Evolutionary conservation across 2,888 invertebrate genomes (phyloP), one percentile per base, ranked within the genome.

Genomic region (Agriopis leucophaearia): DNA sequence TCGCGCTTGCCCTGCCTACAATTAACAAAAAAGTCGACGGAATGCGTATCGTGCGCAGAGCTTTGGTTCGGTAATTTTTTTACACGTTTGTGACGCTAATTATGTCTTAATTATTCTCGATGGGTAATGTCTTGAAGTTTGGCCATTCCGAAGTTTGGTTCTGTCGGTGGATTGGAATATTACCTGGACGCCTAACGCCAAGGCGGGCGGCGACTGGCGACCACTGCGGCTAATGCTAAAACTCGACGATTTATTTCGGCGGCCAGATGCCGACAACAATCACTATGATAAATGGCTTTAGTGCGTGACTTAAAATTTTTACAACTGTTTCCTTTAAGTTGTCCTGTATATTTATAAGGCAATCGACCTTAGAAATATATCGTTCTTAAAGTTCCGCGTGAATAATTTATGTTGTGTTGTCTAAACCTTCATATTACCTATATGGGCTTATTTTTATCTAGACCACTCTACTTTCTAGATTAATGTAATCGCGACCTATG

Each of bases 191-290:
- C 81, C 69, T 73, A 40, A 47, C 16, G 42, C 48, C 15, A 48
- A 59, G 9, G 48, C 50, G 27, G 27, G 48, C 18, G 48, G 18
- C 10, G 35, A 12, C 12, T 15, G n/a, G 58, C 59, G 50, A 55
- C 63, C 59, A 59, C 60, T 63, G 63, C 42, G 76, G 81, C 79
- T 88, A 88, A 89, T 87, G 88, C 84, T 84, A 82, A 87, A 92
- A 92, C 89, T 90, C 86, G 48, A 77, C 81, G 86, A 92, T 91
- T 94, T 92, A 91, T 91, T 87, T 81, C 79, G 74, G 77, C 80
- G 80, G 83, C 88, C 92, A 90, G 91, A 87, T 92, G 92, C 87
- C 82, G 87, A 81, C 84, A 87, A 88, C 88, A 89, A 88, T 88
- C 87, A 84, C 85, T 83, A 81, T 87, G 87, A 89, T 83, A 89